Evolutionary conservation across 2,113 vertebrate species (phyloP).

Genomic region (Perca flavescens): DNA sequence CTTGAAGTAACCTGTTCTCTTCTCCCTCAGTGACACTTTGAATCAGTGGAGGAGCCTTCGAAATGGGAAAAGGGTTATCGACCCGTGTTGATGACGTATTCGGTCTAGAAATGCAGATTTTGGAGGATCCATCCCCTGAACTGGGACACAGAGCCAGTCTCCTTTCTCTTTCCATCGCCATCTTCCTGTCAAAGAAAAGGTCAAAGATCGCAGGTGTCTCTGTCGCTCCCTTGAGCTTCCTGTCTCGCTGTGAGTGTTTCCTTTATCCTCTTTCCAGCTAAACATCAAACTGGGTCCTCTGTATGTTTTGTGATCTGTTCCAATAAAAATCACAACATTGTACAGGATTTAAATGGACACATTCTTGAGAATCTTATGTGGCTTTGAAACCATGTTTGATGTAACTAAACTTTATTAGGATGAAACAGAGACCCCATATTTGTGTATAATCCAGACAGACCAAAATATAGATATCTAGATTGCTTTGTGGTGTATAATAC

Average conservation of each 20-base stretch:
- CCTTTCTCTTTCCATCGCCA: slow-evolving; percentile 72
- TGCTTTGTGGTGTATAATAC: slow-evolving; percentile 13
- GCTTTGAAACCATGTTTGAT: neutral
- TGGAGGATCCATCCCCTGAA: neutral
- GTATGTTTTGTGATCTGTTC: slow-evolving; percentile 6
- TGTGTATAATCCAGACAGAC: neutral
- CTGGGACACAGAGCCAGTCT: slow-evolving; percentile 35
- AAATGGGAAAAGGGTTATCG: neutral
- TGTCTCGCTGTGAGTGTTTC: slow-evolving; percentile 70
- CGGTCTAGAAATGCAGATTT: slow-evolving; percentile 1
- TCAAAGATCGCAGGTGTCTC: slow-evolving; percentile 83
- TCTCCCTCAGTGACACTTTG: neutral
- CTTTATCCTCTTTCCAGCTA: slow-evolving; percentile 73
- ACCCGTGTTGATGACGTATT: neutral
- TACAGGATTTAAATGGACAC: neutral
- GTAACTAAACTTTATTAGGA: neutral
- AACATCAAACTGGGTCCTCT: slow-evolving; percentile 15
- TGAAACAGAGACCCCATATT: neutral
- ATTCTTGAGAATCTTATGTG: neutral
- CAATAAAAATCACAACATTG: neutral
- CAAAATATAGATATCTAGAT: neutral
- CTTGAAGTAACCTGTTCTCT: neutral
- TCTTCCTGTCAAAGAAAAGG: slow-evolving; percentile 81
- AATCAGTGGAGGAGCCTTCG: slow-evolving; percentile 3
- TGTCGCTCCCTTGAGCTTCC: slow-evolving; percentile 75